A percentile compares a stretch with the other conserved stretches of the same genome.
Conservation (phyloP, 2,888 invertebrate genomes). For the Andrena bucephala region DNA sequence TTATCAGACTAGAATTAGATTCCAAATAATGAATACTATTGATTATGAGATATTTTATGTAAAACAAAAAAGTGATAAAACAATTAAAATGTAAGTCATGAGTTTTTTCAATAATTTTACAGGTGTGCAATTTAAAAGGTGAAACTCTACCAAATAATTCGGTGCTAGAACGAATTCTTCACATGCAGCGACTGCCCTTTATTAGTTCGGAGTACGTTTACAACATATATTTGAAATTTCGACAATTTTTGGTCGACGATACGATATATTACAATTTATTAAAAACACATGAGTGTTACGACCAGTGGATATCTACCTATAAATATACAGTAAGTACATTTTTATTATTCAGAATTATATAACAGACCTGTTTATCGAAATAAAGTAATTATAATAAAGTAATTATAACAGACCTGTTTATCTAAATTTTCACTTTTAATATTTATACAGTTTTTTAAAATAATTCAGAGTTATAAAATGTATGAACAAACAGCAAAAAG, state of each 20-base stretch:
- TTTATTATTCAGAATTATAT: background rate
- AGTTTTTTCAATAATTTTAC: slow-evolving; percentile 7
- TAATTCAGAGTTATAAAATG: no score
- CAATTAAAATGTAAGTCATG: background rate
- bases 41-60: background rate
- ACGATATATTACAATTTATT: slow-evolving; percentile 75
- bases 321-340: slow-evolving; percentile 47
- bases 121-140: slow-evolving; percentile 55
- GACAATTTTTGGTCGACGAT: slow-evolving; percentile 73
- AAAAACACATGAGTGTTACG: background rate
- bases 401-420: no score
- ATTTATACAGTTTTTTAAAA: no score
- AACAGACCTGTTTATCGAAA: no score
- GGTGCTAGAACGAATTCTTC: slow-evolving; percentile 87
- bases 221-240: slow-evolving; percentile 77
- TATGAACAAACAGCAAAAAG: no score
- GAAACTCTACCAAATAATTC: slow-evolving; percentile 85
- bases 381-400: no score
- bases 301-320: background rate
- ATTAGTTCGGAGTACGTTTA: slow-evolving; percentile 83
- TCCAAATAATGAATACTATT: background rate
- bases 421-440: no score
- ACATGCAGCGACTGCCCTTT: slow-evolving; percentile 86
- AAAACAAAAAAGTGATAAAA: background rate
- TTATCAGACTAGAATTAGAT: background rate